Percentiles rank a stretch among this genome's conserved stretches.
These are phyloP conservation scores for Saturnia pavonia DNA, from an alignment of 2,888 invertebrate genomes.

Conservation along the genomic window DNA sequence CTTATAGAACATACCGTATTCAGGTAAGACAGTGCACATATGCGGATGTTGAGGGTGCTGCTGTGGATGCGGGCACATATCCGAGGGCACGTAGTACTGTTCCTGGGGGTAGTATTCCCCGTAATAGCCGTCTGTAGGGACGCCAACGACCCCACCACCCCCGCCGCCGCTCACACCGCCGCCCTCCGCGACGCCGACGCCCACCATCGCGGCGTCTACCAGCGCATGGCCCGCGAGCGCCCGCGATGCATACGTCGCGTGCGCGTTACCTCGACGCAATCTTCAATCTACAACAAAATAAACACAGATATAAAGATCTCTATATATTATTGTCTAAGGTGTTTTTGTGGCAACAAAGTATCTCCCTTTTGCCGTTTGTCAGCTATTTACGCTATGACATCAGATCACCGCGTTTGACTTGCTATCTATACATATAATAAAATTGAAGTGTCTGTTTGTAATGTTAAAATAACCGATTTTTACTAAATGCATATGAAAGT, in stretches of 20 bases:
- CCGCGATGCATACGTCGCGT: conserved; percentile 60
- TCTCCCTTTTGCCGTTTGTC: too few relatives aligned
- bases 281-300: conserved; percentile 58
- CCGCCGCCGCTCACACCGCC: conserved; percentile 76
- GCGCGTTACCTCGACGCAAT: conserved; percentile 41
- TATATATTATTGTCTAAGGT: neutral
- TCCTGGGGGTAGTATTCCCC: conserved; percentile 83
- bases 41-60: conserved; percentile 83
- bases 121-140: conserved; percentile 69
- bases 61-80: conserved; percentile 84
- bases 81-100: conserved; percentile 80
- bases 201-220: conserved; percentile 71
- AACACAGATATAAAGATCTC: neutral
- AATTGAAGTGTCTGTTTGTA: too few relatives aligned
- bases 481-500: too few relatives aligned
- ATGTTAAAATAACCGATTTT: too few relatives aligned
- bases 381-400: too few relatives aligned
- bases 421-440: too few relatives aligned
- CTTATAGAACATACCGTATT: conserved; percentile 84
- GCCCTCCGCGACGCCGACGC: conserved; percentile 76
- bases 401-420: too few relatives aligned
- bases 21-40: conserved; percentile 87
- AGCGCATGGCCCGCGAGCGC: conserved; percentile 65
- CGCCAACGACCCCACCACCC: conserved; percentile 62
- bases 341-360: too few relatives aligned